phyloP scores from a whole-genome alignment of 2,113 vertebrate genomes.

The Platysteira castanea region DNA sequence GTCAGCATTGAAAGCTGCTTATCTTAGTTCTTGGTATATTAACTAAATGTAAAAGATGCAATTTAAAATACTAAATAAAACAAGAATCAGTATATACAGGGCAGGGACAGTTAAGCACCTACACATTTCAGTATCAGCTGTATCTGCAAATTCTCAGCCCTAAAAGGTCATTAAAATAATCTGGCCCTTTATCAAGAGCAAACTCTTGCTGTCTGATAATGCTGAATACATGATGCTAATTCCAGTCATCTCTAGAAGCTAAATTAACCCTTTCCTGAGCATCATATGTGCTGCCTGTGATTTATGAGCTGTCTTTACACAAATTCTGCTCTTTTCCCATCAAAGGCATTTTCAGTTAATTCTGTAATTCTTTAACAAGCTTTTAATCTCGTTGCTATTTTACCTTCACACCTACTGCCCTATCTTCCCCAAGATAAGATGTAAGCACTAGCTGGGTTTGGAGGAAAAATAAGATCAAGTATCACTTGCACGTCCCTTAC shows the following conservation, averaged over 20 bases:
- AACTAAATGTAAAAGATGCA: not conserved
- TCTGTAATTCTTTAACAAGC: not conserved
- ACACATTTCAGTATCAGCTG: not conserved
- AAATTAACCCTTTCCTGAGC: slow-evolving; percentile 9
- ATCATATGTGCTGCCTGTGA: not conserved
- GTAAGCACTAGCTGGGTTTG: not conserved
- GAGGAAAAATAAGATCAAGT: not conserved
- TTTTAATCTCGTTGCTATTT: not conserved
- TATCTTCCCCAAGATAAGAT: not conserved
- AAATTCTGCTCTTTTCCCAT: not conserved
- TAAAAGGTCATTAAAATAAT: slow-evolving; percentile 11
- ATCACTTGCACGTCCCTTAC: not conserved
- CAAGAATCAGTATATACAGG: not conserved
- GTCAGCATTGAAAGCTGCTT: not conserved
- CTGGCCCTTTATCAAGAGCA: not conserved
- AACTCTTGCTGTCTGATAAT: slow-evolving; percentile 11
- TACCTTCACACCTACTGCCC: not conserved
- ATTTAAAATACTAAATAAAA: not conserved
- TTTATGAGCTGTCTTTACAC: not conserved
- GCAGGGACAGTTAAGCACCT: not conserved
- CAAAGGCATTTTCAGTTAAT: not conserved
- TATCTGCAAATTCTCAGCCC: not conserved
- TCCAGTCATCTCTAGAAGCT: not conserved
- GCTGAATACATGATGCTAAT: not conserved
- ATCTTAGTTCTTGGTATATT: not conserved